Percentiles rank a stretch among this genome's conserved stretches.
These are phyloP conservation scores for Oryzias dopingdopingensis DNA, from an alignment of 2,797 vertebrate species.

Conservation along the genomic window DNA sequence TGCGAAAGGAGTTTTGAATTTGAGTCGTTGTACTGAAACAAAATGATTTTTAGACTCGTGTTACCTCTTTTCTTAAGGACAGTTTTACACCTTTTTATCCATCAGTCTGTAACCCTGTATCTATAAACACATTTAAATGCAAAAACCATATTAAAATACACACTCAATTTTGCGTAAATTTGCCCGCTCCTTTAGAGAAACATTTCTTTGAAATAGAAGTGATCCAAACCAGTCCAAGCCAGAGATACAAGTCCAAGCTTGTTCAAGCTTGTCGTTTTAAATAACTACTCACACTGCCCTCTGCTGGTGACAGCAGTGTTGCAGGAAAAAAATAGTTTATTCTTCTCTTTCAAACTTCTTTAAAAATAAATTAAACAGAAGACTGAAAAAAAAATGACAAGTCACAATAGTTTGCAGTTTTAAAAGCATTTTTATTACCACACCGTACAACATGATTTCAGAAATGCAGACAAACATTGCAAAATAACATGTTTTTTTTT, in stretches of 20 bases:
- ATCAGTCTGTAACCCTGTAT: no score
- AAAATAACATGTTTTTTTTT: constrained; percentile 41
- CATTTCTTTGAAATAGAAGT: no score
- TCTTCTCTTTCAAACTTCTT: no score
- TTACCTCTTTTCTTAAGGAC: no score
- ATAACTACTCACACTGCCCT: constrained; percentile 16
- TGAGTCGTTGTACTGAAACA: no score
- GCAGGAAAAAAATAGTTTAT: neutral
- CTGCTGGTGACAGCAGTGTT: constrained; percentile 27
- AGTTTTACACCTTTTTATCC: no score
- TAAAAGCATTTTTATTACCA: constrained; percentile 82
- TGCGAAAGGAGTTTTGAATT: no score
- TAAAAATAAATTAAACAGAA: neutral
- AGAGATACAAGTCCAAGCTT: constrained; percentile 51
- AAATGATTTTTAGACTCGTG: no score
- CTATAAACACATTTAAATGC: no score
- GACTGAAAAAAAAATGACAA: neutral
- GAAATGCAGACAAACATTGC: constrained; percentile 66
- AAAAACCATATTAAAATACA: no score
- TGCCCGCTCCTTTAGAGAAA: no score
- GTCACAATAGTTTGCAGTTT: constrained; percentile 52
- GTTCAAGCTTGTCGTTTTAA: constrained; percentile 2
- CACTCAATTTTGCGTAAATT: no score
- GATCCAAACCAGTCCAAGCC: constrained; percentile 39
- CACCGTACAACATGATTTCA: constrained; percentile 72